phyloP scores from a whole-genome alignment of 1,140 invertebrate genomes.

The Scaptomyza graminum region DNA sequence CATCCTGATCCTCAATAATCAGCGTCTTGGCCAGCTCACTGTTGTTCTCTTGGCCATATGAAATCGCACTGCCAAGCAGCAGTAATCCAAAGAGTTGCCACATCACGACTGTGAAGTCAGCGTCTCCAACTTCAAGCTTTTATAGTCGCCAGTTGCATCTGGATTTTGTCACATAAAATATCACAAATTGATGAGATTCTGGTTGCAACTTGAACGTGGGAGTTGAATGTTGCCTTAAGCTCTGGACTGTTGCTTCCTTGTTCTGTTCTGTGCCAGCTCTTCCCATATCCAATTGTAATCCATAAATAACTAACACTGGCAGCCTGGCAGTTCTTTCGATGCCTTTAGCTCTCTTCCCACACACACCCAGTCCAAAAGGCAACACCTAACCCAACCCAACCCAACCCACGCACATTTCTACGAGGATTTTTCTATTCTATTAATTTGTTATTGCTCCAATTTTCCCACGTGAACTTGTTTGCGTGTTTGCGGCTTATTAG shows the following conservation, averaged over 20 bases:
- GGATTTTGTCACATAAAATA: conserved; percentile 63
- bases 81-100: conserved; percentile 40
- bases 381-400: conserved; percentile 1
- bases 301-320: conserved; percentile 62
- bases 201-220: conserved; percentile 53
- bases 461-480: conserved; percentile 81
- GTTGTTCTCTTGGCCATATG: conserved; percentile 25
- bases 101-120: conserved; percentile 62
- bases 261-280: conserved; percentile 37
- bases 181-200: conserved; percentile 66
- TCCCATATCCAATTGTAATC: conserved; percentile 70
- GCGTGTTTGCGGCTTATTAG: conserved; percentile 77
- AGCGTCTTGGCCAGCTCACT: conserved; percentile 30
- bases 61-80: background rate
- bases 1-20: conserved; percentile 37
- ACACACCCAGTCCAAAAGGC: conserved; percentile 57
- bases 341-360: conserved; percentile 57
- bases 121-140: conserved; percentile 41
- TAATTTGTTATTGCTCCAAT: conserved; percentile 67
- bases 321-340: conserved; percentile 3
- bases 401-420: conserved; percentile 46
- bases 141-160: conserved; percentile 50
- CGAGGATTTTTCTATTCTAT: conserved; percentile 28
- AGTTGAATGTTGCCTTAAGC: conserved; percentile 23
- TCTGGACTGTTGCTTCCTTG: conserved; percentile 32